These are phyloP conservation scores for Panthera tigris DNA, from an alignment of 2,113 vertebrate species.

Conservation along the genomic window DNA sequence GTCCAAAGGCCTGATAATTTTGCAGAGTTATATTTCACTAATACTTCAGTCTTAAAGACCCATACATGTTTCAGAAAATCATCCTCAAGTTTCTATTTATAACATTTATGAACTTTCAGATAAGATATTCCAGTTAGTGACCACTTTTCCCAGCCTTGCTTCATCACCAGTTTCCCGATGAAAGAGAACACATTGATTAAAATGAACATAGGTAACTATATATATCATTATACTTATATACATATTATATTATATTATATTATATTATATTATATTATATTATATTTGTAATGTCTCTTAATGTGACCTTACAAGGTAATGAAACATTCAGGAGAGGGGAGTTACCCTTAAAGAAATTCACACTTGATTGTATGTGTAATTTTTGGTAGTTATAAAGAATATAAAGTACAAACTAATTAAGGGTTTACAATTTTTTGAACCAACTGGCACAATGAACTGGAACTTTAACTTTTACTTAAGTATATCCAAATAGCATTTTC, in stretches of 20 bases:
- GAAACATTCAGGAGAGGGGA: neutral
- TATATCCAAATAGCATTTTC: neutral
- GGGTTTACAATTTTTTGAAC: neutral
- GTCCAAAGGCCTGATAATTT: slow-evolving; percentile 33
- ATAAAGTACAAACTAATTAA: neutral
- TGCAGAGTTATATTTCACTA: slow-evolving; percentile 44
- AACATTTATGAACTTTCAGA: neutral
- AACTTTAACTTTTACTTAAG: slow-evolving; percentile 35
- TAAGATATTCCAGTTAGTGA: neutral
- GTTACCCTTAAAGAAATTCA: neutral
- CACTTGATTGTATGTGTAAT: neutral
- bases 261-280: neutral
- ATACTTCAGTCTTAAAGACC: neutral
- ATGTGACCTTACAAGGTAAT: neutral
- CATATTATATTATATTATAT: neutral
- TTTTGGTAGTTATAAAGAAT: neutral
- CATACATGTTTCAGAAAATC: neutral
- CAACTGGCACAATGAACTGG: neutral
- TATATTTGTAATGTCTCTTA: neutral
- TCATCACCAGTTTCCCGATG: neutral
- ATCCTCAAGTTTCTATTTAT: neutral
- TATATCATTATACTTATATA: neutral
- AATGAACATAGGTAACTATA: neutral
- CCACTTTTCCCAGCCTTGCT: neutral
- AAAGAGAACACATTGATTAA: neutral